Evolutionary conservation across 2,797 vertebrate species (phyloP), one percentile per base, ranked within the genome.

Genomic region (Chromis chromis): DNA sequence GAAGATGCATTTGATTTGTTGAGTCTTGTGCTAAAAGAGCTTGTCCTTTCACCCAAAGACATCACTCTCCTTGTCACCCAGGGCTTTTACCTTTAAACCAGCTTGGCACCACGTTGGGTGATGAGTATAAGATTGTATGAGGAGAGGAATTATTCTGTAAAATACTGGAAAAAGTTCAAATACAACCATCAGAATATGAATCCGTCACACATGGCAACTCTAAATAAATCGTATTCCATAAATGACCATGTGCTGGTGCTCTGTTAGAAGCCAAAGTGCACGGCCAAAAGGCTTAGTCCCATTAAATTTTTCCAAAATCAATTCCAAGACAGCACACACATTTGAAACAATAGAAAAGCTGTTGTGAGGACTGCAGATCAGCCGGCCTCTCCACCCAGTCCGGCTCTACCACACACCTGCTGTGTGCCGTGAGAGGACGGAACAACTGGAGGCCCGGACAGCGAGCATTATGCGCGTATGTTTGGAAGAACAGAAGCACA

Each of bases 401-500:
- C 73, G 25, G 58, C 85, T 75, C 81, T 56, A 67, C 81, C 81
- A 88, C 78, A 89, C 95, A 95, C 94, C 95, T 96, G 95, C 94
- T 94, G 88, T 79, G 75, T 81, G 85, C 82, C 81, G 64, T 92
- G 87, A 93, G 88, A 90, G 83, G 82, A 86, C 75, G 70, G 88
- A 93, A 94, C 94, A 95, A 94, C 94, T 95, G 94, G 89, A 89
- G 81, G 73, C 75, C 84, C 44, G 63, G 82, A 80, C 75, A 65
- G 39, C 27, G 67, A 67, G 62, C 68, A 74, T 36, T 65, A 62
- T 68, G 72, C 68, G 70, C 62, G 64, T 59, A 61, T 68, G 69
- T 68, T 63, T 75, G 75, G 64, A 67, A 58, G 62, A 25, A 75
- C 48, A 83, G 63, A 46, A 27, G 39, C 81, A 84, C 86, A 86